A percentile compares a stretch with the other conserved stretches of the same genome.
Conservation (phyloP, 2,888 invertebrate species). For the Mesoligia furuncula region DNA sequence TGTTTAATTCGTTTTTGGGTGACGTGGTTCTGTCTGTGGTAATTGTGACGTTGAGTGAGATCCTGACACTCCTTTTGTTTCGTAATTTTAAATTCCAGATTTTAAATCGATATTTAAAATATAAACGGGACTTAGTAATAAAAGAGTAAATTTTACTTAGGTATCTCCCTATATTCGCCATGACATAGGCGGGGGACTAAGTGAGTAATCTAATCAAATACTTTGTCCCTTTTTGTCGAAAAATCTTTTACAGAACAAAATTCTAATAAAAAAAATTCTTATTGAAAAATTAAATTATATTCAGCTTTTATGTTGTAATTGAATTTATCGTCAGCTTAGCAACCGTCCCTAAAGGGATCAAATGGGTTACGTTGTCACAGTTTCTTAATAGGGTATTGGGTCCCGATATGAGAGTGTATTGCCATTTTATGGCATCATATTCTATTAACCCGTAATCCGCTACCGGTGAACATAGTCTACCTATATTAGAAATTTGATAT, state of each 20-base stretch:
- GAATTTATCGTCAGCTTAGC: slow-evolving; percentile 4
- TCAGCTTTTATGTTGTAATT: slow-evolving; percentile 34
- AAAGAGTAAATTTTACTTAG: not conserved
- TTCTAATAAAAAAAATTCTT: slow-evolving; percentile 8
- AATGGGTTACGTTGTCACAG: slow-evolving; percentile 2
- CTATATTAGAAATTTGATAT: not conserved
- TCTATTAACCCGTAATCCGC: slow-evolving; percentile 18
- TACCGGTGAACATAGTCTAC: not conserved
- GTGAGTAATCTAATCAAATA: slow-evolving; percentile 47
- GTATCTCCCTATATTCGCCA: not conserved
- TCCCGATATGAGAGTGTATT: slow-evolving; percentile 2
- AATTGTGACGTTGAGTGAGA: not conserved
- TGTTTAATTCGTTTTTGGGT: no score
- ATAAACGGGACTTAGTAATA: not conserved
- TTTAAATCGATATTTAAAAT: not conserved
- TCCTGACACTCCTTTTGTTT: not conserved
- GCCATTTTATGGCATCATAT: slow-evolving; percentile 3
- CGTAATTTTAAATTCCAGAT: no score
- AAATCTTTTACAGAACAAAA: slow-evolving; percentile 21
- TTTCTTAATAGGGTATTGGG: slow-evolving; percentile 23
- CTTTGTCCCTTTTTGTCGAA: slow-evolving; percentile 19
- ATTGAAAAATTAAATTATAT: slow-evolving; percentile 41
- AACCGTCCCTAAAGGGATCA: slow-evolving; percentile 18
- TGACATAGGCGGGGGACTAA: slow-evolving; percentile 9
- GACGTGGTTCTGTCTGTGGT: no score